phyloP scores from a whole-genome alignment of 2,797 vertebrate species.

The Eleutherodactylus coqui region DNA sequence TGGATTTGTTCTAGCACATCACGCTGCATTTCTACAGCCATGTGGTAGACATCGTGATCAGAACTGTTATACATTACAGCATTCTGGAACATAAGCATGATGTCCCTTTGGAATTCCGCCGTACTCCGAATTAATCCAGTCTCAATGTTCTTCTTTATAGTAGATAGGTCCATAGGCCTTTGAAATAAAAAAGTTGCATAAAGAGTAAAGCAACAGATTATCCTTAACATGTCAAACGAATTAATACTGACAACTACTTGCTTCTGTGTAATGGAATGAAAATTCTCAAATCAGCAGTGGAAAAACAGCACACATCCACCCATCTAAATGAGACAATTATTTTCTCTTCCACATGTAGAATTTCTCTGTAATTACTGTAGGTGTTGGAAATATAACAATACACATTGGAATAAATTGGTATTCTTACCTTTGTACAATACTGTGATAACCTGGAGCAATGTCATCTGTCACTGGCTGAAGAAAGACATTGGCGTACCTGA shows the following conservation, averaged over 20 bases:
- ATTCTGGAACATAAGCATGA: conserved; percentile 94
- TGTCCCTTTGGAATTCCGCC: conserved; percentile 89
- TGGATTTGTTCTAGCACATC: conserved; percentile 90
- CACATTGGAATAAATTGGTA: neutral
- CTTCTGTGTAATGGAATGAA: neutral
- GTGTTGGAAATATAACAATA: neutral
- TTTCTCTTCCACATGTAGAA: neutral
- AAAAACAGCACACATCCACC: neutral
- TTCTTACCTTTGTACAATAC: conserved; percentile 94
- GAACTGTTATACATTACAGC: conserved; percentile 93
- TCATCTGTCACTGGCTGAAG: conserved; percentile 97
- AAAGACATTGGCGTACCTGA: conserved; percentile 96
- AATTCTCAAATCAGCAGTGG: neutral
- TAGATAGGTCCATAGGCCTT: conserved; percentile 90
- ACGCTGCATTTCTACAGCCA: conserved; percentile 91
- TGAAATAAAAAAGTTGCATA: conserved; percentile 55
- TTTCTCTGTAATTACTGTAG: neutral
- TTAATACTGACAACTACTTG: neutral
- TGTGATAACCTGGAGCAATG: conserved; percentile 96
- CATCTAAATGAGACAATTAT: neutral
- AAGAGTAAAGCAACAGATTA: neutral
- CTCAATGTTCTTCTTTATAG: conserved; percentile 92
- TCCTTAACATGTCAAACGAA: neutral
- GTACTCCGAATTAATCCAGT: conserved; percentile 87
- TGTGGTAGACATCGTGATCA: conserved; percentile 90